Base-by-base conservation (phyloP, 53 echinoderm and acorn worm species). In the Patiria pectinifera region DNA sequence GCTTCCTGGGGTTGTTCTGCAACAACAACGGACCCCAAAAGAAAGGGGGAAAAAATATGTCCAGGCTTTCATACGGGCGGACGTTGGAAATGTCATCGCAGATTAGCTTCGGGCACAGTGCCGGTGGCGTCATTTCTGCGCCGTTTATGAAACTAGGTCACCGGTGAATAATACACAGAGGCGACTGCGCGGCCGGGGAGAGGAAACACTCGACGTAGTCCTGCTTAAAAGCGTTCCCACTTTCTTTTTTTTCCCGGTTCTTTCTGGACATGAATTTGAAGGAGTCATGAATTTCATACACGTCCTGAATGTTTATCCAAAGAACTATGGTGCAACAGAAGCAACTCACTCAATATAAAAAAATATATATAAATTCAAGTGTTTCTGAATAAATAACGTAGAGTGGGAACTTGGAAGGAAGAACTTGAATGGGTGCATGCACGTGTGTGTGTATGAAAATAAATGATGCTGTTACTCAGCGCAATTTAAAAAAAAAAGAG, bases 121-220 rank as follows among this genome's bases (percentile, higher is more conserved):
- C 74, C 74, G 9, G 24, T 74, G 74, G 74, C 74, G 22, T 74
- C 24, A 74, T 74, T 18, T 74, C 74, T 74, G 74, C 74, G 66
- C 74, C 74, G 23, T 82, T 82, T 82, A 82, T 82, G 82, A 82
- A 82, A 82, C 53, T 82, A 82, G 82, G 82, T 82, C 82, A 82
- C 22, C n/a, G 82, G 82, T 58, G 59, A 82, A 82, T 82, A 82
- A 82, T 82, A 82, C 48, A 14, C 45, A 4, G 59, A 82, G 82
- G 53, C 26, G 82, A 53, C 82, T 58, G 59, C 18, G 11, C 23
- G 22, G 80, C 80, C 23, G 5, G 21, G 82, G 53, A 58, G n/a
- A 18, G 21, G 48, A 11, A 19, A 59, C 82, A 82, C 82, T 82
- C 19, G 21, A 59, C 11, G 13, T 8, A 48, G 21, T 46, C 19